Percentiles rank a stretch among this genome's conserved stretches.
Evolutionary conservation across 1,140 invertebrate species (phyloP).

Genomic region (Calephelis nemesis): DNA sequence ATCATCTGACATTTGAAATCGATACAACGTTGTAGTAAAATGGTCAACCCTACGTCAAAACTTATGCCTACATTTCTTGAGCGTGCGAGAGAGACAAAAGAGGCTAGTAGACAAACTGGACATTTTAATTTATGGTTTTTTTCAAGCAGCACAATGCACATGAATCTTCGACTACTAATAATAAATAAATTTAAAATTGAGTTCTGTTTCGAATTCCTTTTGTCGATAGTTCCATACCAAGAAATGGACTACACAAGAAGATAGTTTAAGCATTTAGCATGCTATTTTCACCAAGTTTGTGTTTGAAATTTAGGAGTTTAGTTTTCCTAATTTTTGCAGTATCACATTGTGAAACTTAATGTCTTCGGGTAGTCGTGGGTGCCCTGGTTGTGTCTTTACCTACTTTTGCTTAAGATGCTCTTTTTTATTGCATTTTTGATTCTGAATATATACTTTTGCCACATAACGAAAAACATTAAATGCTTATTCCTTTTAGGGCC

Average conservation of each 20-base stretch:
- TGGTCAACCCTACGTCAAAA: constrained; percentile 1
- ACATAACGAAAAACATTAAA: too few species aligned
- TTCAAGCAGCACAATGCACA: constrained; percentile 62
- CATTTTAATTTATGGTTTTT: constrained; percentile 76
- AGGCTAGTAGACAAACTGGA: constrained; percentile 52
- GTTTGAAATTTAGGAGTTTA: background rate
- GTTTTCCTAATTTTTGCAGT: too few species aligned
- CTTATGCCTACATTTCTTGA: constrained; percentile 8
- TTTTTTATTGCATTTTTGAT: too few species aligned
- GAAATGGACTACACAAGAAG: constrained; percentile 75
- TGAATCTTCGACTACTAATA: constrained; percentile 67
- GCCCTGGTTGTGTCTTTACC: too few species aligned
- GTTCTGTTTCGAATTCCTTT: constrained; percentile 56
- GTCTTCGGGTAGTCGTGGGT: too few species aligned
- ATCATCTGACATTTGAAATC: too few species aligned
- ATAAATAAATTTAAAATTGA: constrained; percentile 66
- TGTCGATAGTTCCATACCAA: constrained; percentile 58
- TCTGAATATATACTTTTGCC: too few species aligned
- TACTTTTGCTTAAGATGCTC: too few species aligned
- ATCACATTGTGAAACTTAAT: too few species aligned
- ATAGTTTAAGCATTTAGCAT: constrained; percentile 30
- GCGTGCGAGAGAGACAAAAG: constrained; percentile 40
- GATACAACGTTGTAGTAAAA: constrained; percentile 24
- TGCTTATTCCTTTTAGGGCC: too few species aligned
- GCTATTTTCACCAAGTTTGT: constrained; percentile 45